Percentiles rank a stretch among this genome's conserved stretches.
Conservation (phyloP, 2,113 vertebrate species). For the Forbesichthys papilliferus region DNA sequence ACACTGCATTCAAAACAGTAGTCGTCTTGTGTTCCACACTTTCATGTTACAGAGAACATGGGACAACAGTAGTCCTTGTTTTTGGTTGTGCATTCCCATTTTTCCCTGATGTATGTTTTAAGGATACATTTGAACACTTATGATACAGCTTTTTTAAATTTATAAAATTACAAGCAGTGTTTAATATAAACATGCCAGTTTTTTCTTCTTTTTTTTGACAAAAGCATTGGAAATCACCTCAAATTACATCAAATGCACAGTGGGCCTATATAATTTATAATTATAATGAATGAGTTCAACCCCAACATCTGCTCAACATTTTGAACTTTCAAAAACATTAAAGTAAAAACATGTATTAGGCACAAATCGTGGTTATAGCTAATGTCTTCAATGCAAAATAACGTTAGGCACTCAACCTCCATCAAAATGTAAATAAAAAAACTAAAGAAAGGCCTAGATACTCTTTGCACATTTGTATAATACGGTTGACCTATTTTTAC, state of each 20-base stretch:
- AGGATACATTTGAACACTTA: too few relatives aligned
- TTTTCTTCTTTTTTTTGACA: not conserved
- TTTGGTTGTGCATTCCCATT: too few relatives aligned
- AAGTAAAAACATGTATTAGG: slow-evolving; percentile 14
- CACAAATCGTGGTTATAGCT: not conserved
- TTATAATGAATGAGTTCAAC: not conserved
- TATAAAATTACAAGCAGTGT: too few relatives aligned
- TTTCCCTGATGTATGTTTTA: too few relatives aligned
- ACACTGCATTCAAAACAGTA: not conserved
- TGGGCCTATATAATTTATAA: not conserved
- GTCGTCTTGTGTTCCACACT: not conserved
- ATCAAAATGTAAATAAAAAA: not conserved
- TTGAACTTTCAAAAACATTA: not conserved
- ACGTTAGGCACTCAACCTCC: slow-evolving; percentile 28
- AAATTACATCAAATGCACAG: not conserved
- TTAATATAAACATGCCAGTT: too few relatives aligned
- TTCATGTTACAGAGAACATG: not conserved
- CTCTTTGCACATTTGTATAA: slow-evolving; percentile 23
- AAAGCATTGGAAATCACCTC: not conserved
- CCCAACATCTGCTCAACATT: not conserved
- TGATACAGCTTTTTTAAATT: too few relatives aligned
- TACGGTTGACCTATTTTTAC: slow-evolving; percentile 39
- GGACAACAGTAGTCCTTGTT: not conserved
- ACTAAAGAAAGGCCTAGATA: not conserved
- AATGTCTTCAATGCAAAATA: not conserved